Evolutionary conservation across 2,888 invertebrate species (phyloP).

Genomic region (Brachylomia viminalis): DNA sequence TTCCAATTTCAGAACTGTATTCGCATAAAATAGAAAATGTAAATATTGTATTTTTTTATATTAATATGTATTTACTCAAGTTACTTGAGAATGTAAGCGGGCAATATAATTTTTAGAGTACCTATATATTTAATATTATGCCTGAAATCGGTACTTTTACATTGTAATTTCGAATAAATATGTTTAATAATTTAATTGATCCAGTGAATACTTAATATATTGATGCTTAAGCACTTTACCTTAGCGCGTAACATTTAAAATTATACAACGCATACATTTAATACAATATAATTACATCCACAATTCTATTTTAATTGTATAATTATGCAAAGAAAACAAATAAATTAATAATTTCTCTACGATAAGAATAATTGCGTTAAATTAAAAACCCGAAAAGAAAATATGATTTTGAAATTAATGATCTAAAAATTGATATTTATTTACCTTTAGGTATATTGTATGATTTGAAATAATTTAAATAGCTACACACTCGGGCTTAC

Average conservation of each 20-base stretch:
- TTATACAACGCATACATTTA: slow-evolving; percentile 40
- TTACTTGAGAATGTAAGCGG: slow-evolving; percentile 76
- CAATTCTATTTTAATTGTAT: slow-evolving; percentile 11
- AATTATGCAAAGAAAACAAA: background rate
- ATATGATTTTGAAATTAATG: slow-evolving; percentile 24
- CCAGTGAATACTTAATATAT: slow-evolving; percentile 82
- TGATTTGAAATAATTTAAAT: slow-evolving; percentile 38
- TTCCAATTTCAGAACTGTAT: slow-evolving; percentile 66
- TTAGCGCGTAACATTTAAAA: slow-evolving; percentile 57
- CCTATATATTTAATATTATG: slow-evolving; percentile 67
- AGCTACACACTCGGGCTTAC: slow-evolving; percentile 38
- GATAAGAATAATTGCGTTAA: background rate
- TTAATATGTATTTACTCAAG: slow-evolving; percentile 76
- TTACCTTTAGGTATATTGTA: slow-evolving; percentile 8
- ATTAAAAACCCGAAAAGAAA: background rate
- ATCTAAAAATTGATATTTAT: slow-evolving; percentile 27
- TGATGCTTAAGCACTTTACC: slow-evolving; percentile 71
- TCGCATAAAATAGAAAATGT: slow-evolving; percentile 73
- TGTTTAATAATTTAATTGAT: slow-evolving; percentile 71
- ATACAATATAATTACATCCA: slow-evolving; percentile 12
- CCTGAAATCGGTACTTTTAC: slow-evolving; percentile 76
- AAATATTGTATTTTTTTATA: slow-evolving; percentile 83
- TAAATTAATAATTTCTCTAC: background rate
- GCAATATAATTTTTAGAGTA: slow-evolving; percentile 71
- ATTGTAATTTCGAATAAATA: slow-evolving; percentile 63